These are phyloP conservation scores for Ceraclea dissimilis DNA, from an alignment of 2,888 invertebrate genomes.

Conservation along the genomic window DNA sequence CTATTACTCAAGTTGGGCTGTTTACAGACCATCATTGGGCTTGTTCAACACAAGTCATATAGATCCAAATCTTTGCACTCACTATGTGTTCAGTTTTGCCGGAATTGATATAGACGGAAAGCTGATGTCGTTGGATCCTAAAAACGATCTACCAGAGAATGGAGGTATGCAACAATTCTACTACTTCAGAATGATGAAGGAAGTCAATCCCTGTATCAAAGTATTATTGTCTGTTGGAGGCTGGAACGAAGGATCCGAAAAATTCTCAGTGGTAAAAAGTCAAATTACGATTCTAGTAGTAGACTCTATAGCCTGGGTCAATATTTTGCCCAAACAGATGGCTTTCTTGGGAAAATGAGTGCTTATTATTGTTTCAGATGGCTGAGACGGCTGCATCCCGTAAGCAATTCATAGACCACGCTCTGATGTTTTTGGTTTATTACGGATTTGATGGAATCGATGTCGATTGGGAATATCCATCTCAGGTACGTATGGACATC, in stretches of 20 bases:
- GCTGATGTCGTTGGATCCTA: constrained; percentile 37
- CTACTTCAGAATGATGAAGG: constrained; percentile 36
- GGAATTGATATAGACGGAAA: constrained; percentile 38
- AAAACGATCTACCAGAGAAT: constrained; percentile 31
- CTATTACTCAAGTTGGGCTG: constrained; percentile 45
- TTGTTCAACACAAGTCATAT: constrained; percentile 38
- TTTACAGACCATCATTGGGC: constrained; percentile 37
- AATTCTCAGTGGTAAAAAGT: constrained; percentile 36
- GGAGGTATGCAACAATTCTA: constrained; percentile 29
- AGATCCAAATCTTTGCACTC: constrained; percentile 43
- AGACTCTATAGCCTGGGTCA: too few species aligned
- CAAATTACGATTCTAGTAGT: too few species aligned
- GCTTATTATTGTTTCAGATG: constrained; percentile 32
- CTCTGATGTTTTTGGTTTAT: constrained; percentile 34
- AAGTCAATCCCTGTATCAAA: constrained; percentile 36
- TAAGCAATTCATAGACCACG: constrained; percentile 37
- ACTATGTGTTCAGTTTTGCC: constrained; percentile 46
- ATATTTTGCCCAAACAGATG: too few species aligned
- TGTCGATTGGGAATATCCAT: constrained; percentile 46
- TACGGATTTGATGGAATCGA: constrained; percentile 46
- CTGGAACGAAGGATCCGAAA: constrained; percentile 42
- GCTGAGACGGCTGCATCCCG: constrained; percentile 33
- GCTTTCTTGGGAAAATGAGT: not conserved
- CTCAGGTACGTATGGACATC: constrained; percentile 24
- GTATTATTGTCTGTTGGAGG: constrained; percentile 43